Base-by-base conservation (phyloP, 2,888 invertebrate species). In the Axea sp. region DNA sequence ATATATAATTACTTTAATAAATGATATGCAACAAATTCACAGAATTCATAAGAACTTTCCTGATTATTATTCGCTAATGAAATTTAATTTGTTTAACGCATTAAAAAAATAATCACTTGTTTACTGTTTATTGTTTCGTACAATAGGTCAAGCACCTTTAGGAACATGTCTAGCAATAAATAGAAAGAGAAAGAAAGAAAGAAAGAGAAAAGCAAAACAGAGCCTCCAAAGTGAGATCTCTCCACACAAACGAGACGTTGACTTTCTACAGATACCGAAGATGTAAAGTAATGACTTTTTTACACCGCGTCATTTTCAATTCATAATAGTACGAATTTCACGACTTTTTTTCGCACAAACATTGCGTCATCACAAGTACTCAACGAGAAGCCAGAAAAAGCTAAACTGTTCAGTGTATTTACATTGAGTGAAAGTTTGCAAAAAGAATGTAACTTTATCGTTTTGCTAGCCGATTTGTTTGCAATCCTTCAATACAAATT, bases 311-410 rank as follows among this genome's bases (percentile, higher is more conserved):
- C 45, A 55, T 71, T 69, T 69, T 69, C 53, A 60, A 53, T 47
- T 65, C 45, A 73, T 60, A 73, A 73, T 65, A 60, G 17, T 60
- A 49, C 53, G 33, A 60, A 65, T 65, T 73, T 67, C 53, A 41
- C 59, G 45, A 30, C 4, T 57, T 64, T 72, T 51, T n/a, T 60
- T 49, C 28, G 39, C 35, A 45, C 45, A 53, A 47, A 53, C 22
- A 47, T 73, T 67, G 24, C 72, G 31, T 72, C 72, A 72, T 17
- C 12, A n/a, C 5, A 7, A 26, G 12, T 19, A 11, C 15, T 17
- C 8, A 4, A 9, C 3, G 1, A 17, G 19, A 28, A 7, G 12
- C 30, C 28, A 47, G 51, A 51, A 59, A 60, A 45, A 39, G 33
- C 28, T 15, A 24, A 28, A 51, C 31, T 39, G 33, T 22, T 19